Evolutionary conservation across 2,888 invertebrate species (phyloP).

Genomic region (Xanthia togata): DNA sequence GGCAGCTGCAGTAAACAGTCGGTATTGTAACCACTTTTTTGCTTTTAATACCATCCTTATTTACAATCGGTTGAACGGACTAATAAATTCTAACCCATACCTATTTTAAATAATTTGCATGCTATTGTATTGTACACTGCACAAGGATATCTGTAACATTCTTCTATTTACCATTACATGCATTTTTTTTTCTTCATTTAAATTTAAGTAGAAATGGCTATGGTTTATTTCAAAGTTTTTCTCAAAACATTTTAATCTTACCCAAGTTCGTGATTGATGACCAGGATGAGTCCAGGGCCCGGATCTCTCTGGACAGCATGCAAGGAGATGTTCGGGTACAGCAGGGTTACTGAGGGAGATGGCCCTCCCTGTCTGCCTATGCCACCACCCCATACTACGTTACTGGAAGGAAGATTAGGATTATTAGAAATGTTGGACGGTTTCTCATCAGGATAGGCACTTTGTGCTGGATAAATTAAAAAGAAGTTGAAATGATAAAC

Average conservation of each 20-base stretch:
- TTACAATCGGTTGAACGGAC: no score
- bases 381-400: constrained; percentile 87
- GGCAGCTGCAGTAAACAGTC: no score
- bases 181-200: background rate
- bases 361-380: constrained; percentile 75
- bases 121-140: background rate
- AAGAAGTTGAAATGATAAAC: background rate
- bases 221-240: background rate
- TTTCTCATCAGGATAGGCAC: background rate
- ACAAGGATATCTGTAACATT: background rate
- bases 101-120: background rate
- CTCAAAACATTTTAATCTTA: constrained; percentile 66
- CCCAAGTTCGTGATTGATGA: constrained; percentile 92
- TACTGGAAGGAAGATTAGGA: constrained; percentile 72
- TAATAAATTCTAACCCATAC: background rate
- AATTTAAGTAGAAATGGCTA: background rate
- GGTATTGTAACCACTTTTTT: no score
- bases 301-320: constrained; percentile 95
- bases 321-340: constrained; percentile 93
- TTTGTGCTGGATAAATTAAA: background rate
- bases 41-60: no score
- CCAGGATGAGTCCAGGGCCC: constrained; percentile 93
- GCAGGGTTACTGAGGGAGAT: constrained; percentile 89
- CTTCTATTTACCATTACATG: background rate
- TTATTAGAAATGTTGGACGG: background rate